Base-by-base conservation (phyloP, 1,140 invertebrate species). In the Drosophila nannoptera region DNA sequence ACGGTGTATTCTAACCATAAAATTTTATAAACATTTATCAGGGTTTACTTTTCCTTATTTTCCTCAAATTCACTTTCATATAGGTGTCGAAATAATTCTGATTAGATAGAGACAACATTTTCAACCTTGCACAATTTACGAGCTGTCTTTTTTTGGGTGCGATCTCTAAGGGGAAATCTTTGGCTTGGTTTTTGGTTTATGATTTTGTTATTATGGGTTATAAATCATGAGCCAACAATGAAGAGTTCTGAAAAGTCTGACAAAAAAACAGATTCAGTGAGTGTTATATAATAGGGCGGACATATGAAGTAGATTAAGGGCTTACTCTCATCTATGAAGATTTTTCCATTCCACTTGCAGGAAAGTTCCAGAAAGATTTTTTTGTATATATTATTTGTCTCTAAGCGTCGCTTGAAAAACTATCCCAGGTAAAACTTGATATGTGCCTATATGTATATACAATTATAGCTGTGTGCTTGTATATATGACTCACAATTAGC, bases 51-150 rank as follows among this genome's bases (percentile, higher is more conserved):
- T 8, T 11, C 22, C 8, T 46, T 32, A 33, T 35, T 22, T 9
- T 42, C 33, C 11, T 36, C 33, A 35, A 0, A 59, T 69, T 46
- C 32, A 35, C 16, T 52, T 53, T 43, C 32, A 29, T 43, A 54
- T 35, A 43, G 3, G 40, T 35, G 55, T 38, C 38, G 22, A 55
- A 43, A 5, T 65, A 12, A 22, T 43, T 58, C 62, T 84, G 80
- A 83, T 83, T 73, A 83, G 78, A 83, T 84, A 84, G 62, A 43
- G 7, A 58, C 33, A 46, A 16, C 9, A n/a, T 14, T 52, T 56
- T 52, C 45, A 83, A 70, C 73, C 80, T 83, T 86, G 80, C 76
- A 76, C 73, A 80, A 83, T 84, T 83, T 83, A 84, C 71, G 70
- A 71, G 56, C 4, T 43, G 46, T 38, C 53, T 9, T 53, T 60